phyloP scores from a whole-genome alignment of 2,888 invertebrate genomes.

The Prosapia bicincta region DNA sequence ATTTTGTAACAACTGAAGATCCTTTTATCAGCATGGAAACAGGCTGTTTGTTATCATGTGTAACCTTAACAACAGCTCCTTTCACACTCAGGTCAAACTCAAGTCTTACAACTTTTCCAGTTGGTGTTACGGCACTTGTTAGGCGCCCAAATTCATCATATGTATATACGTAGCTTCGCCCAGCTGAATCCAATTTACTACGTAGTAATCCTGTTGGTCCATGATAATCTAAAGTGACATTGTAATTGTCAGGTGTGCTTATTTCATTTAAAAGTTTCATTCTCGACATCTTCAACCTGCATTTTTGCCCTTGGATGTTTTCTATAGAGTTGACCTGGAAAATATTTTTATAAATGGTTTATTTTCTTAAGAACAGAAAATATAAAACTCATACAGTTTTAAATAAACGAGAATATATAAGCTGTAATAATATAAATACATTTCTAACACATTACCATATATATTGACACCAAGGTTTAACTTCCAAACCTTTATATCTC shows the following conservation, averaged over 20 bases:
- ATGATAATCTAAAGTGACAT: slow-evolving; percentile 91
- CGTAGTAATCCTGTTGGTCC: slow-evolving; percentile 85
- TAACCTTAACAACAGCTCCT: slow-evolving; percentile 83
- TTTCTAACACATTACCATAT: too few species aligned
- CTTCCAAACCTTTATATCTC: too few species aligned
- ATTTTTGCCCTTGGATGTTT: slow-evolving; percentile 90
- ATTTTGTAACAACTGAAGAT: slow-evolving; percentile 75
- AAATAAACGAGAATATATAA: neutral
- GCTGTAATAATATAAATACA: too few species aligned
- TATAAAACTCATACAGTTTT: neutral
- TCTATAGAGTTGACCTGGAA: slow-evolving; percentile 83
- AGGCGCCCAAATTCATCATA: slow-evolving; percentile 94
- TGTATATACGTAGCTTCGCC: slow-evolving; percentile 87
- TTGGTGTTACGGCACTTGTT: slow-evolving; percentile 88
- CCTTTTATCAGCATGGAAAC: slow-evolving; percentile 85
- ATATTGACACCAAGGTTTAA: too few species aligned
- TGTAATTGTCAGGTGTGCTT: slow-evolving; percentile 89
- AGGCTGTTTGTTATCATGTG: slow-evolving; percentile 78
- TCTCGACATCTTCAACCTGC: slow-evolving; percentile 84
- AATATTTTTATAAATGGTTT: slow-evolving; percentile 40
- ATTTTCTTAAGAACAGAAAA: slow-evolving; percentile 1
- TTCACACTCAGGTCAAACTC: slow-evolving; percentile 87
- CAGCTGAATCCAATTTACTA: slow-evolving; percentile 77
- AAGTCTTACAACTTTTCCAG: slow-evolving; percentile 86
- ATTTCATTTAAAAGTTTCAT: slow-evolving; percentile 89